Evolutionary conservation across 2,888 invertebrate species (phyloP), one percentile per base, ranked within the genome.

Genomic region (Melangyna quadrimaculata): DNA sequence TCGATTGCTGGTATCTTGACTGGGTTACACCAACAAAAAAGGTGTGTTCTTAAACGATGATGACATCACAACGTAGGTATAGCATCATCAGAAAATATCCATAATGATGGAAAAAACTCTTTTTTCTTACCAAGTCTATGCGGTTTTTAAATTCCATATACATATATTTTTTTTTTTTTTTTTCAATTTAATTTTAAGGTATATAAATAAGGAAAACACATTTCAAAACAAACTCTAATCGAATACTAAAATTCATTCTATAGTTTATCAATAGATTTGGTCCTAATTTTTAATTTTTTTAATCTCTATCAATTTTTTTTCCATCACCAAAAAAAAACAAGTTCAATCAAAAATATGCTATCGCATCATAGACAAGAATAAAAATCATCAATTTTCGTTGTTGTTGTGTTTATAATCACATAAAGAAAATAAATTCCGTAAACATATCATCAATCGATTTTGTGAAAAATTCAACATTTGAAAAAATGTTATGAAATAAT

Each of bases 361-460:
- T 86, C 77, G 67, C 67, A 69, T 71, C 55, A 73, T 48, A 45
- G 61, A 59, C 72, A 77, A 27, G 69, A 80, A 86, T 86, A 67
- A 67, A 32, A 67, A 67, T 65, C 43, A 12, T n/a, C n/a, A 45
- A 65, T 22, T 48, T 7, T 40, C 35, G 7, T 48, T n/a, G n/a
- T 43, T 27, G 5, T 8, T 57, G 67, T 59, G n/a, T 74, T 2
- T 40, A 57, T 74, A 79, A 59, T 59, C 51, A n/a, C n/a, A n/a
- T n/a, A 82, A 51, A 51, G 51, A 51, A 51, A n/a, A 72, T 71
- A 65, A 48, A 43, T 69, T 86, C 71, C 77, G n/a, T n/a, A n/a
- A n/a, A 81, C 73, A 78, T 73, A 81, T 86, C 27, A 80, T 72
- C 75, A 86, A 86, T 86, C 78, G 86, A 86, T 81, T n/a, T 86